Evolutionary conservation across 2,113 vertebrate species (phyloP), one percentile per base, ranked within the genome.

Genomic region (Ovibos moschatus): DNA sequence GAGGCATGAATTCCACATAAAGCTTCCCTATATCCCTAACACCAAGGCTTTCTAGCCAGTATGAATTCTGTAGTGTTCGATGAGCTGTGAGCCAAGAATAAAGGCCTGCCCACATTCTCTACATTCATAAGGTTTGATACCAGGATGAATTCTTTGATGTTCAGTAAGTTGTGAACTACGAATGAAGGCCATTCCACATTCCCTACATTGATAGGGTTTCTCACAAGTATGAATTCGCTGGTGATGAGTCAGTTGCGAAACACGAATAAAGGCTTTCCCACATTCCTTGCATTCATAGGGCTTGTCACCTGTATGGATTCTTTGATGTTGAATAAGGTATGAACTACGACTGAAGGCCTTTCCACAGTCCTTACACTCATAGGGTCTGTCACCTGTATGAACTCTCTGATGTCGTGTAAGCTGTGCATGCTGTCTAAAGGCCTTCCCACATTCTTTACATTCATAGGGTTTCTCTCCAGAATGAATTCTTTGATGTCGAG

Each of bases 31-130:
- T 3, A 85, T 4, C 76, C 40, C 8, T 79, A 67, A 58, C 81
- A 47, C 50, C 17, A 60, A 94, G 1, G 92, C 60, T 64, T 97
- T 93, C 78, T 98, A 97, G 97, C 98, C 98, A 0, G 99, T 99
- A 95, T 99, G 99, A 28, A 99, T 99, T 64, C 98, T 99, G 25
- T 99, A 98, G 97, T 99, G 99, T 47, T 97, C 92, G 3, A 97
- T 92, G 51, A 99, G 98, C 43, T 98, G 97, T 6, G 99, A 99
- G 17, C 98, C 98, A 10, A 98, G 98, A 2, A 98, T 98, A 94
- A 99, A 98, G 71, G 97, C 97, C 79, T 98, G 98, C 76, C 98
- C 98, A 51, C 98, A 98, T 62, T 98, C 95, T 76, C 74, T 93
- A 25, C 98, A 98, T 89, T 98, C 96, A 16, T 98, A 98, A 2